Percentiles rank a stretch among this genome's conserved stretches.
These are phyloP conservation scores for Danio jaintianensis DNA, from an alignment of 2,797 vertebrate genomes.

Conservation along the genomic window DNA sequence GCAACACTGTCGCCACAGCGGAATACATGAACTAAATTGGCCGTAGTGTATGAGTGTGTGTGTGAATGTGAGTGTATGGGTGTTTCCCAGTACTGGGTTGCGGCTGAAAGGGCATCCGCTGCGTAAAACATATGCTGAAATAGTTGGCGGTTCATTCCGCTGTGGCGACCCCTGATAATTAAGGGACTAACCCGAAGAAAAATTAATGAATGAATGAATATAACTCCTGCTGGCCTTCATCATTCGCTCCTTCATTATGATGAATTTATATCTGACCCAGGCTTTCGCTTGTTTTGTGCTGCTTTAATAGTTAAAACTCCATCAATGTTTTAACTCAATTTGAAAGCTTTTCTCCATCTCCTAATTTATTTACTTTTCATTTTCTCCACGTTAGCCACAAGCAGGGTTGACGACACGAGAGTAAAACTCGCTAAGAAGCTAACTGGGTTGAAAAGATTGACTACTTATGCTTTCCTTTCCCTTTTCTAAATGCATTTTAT, in stretches of 20 bases:
- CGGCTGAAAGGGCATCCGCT: no score
- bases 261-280: background rate
- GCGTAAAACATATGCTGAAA: no score
- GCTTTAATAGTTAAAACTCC: background rate
- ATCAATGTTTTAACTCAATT: background rate
- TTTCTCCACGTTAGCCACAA: background rate
- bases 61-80: no score
- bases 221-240: background rate
- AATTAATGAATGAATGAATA: background rate
- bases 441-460: background rate
- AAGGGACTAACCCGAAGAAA: background rate
- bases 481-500: background rate
- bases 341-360: background rate
- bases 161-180: no score
- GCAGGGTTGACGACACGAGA: background rate
- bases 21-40: no score
- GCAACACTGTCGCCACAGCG: no score
- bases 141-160: no score
- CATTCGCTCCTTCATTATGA: background rate
- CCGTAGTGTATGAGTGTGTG: no score
- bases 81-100: no score
- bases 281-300: background rate
- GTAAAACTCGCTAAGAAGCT: background rate
- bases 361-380: background rate
- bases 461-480: background rate